These are phyloP conservation scores for Rhagonycha fulva DNA, from an alignment of 2,888 invertebrate species.

Conservation along the genomic window DNA sequence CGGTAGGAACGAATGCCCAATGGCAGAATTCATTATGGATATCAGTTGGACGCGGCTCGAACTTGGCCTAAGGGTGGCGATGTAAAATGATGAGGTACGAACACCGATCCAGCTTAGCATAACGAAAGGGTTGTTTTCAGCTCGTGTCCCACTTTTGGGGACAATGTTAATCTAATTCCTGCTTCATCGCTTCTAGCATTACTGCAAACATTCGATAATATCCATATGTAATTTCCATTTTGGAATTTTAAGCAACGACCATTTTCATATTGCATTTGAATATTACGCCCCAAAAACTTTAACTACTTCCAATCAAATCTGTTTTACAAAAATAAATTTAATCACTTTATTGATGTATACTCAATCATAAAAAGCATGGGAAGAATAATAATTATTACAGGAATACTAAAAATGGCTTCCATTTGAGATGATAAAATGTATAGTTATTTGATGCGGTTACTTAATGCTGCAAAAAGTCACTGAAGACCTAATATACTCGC, in stretches of 20 bases:
- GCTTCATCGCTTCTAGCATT: constrained; percentile 21
- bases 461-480: no score
- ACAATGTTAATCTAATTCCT: constrained; percentile 26
- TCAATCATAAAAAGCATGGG: not conserved
- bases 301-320: not conserved
- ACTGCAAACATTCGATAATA: constrained; percentile 24
- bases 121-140: constrained; percentile 27
- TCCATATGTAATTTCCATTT: constrained; percentile 25
- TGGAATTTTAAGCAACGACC: constrained; percentile 8
- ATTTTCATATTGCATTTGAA: not conserved
- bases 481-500: no score
- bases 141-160: constrained; percentile 20
- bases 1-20: constrained; percentile 13
- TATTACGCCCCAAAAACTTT: not conserved
- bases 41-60: constrained; percentile 10
- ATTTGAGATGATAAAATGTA: no score
- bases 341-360: not conserved
- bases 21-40: constrained; percentile 31
- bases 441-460: no score
- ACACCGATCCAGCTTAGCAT: constrained; percentile 21
- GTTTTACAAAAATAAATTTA: not conserved
- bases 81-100: constrained; percentile 12
- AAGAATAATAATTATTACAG: no score
- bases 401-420: no score
- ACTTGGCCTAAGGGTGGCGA: constrained; percentile 10